These are phyloP conservation scores for Thereva unica DNA, from an alignment of 2,888 invertebrate genomes.

Conservation along the genomic window DNA sequence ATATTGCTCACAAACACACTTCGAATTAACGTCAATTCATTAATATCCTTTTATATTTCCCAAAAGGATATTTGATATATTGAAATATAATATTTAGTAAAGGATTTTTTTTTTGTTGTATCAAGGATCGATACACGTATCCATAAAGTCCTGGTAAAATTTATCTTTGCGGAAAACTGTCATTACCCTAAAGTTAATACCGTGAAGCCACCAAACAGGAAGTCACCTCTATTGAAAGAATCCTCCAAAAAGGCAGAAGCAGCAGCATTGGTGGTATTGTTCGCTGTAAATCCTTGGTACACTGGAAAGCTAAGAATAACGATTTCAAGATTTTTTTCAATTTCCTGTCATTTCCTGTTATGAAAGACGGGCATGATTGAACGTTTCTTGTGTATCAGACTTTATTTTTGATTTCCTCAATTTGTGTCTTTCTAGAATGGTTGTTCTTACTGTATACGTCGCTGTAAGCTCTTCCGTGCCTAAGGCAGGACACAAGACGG, in stretches of 20 bases:
- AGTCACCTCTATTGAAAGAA: constrained; percentile 30
- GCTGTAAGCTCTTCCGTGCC: no score
- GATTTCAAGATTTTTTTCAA: constrained; percentile 36
- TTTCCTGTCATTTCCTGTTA: constrained; percentile 37
- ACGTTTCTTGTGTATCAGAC: constrained; percentile 35
- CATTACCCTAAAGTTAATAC: constrained; percentile 28
- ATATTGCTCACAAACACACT: no score
- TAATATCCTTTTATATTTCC: no score
- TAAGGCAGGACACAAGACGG: no score
- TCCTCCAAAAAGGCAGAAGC: constrained; percentile 16
- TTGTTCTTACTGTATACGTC: constrained; percentile 4
- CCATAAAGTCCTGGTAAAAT: background rate
- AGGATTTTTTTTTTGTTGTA: background rate
- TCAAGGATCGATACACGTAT: background rate
- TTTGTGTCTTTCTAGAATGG: constrained; percentile 32
- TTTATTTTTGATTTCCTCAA: constrained; percentile 39
- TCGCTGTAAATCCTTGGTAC: background rate
- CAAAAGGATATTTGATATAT: background rate
- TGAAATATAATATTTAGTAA: background rate
- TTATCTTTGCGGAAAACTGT: constrained; percentile 18
- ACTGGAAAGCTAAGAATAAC: constrained; percentile 15
- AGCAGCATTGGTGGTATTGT: constrained; percentile 14
- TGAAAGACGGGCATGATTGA: constrained; percentile 38
- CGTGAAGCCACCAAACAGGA: constrained; percentile 24
- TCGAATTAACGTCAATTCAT: no score